phyloP scores from a whole-genome alignment of 2,113 vertebrate species.

The Toxostoma redivivum region DNA sequence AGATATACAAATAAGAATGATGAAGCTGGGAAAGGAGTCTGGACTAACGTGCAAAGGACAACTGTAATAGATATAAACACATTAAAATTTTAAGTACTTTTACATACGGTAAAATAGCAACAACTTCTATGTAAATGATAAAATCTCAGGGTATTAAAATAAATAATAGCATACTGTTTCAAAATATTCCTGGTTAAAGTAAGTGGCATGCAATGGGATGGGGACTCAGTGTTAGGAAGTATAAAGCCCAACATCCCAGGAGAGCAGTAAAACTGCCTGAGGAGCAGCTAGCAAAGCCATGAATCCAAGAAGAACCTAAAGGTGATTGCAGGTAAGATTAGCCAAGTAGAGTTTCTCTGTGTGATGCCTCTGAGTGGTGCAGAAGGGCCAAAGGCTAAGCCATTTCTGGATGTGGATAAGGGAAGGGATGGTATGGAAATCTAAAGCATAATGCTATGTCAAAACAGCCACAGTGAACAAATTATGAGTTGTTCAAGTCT shows the following conservation, averaged over 20 bases:
- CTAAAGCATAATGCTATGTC: background rate
- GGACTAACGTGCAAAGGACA: background rate
- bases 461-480: background rate
- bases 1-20: background rate
- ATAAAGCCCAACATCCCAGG: background rate
- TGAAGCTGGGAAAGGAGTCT: background rate
- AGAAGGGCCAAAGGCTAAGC: background rate
- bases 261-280: background rate
- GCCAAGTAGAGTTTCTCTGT: background rate
- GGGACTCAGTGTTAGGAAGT: background rate
- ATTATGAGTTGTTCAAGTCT: background rate
- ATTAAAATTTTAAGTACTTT: background rate
- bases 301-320: background rate
- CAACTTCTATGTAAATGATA: background rate
- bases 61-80: background rate
- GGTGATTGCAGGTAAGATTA: background rate
- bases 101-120: background rate
- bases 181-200: background rate
- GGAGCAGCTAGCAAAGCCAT: background rate
- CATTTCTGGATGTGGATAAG: background rate
- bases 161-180: background rate
- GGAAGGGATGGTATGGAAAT: background rate
- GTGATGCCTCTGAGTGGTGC: background rate
- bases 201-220: background rate
- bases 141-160: background rate